These are phyloP conservation scores for Herpailurus yagouaroundi DNA, from an alignment of 2,113 vertebrate genomes.

Conservation along the genomic window DNA sequence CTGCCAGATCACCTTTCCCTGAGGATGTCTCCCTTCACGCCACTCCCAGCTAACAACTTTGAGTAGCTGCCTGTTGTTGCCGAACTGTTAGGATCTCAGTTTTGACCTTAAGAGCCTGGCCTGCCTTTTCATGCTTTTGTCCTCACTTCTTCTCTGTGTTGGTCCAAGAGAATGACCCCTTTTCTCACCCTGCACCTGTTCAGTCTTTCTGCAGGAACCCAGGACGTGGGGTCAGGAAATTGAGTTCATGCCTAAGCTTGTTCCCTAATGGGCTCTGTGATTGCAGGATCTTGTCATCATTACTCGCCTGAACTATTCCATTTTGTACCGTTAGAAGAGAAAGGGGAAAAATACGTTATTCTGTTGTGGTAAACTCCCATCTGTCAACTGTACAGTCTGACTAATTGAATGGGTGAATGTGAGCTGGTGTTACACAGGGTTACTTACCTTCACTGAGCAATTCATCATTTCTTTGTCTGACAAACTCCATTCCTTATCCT, in stretches of 20 bases:
- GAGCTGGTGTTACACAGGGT: not conserved
- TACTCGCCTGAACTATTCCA: not conserved
- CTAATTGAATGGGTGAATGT: not conserved
- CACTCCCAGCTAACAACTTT: not conserved
- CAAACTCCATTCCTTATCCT: not conserved
- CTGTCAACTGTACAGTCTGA: accelerated
- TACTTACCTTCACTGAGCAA: no score
- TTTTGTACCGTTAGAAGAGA: not conserved
- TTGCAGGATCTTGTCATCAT: not conserved
- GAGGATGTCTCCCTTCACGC: accelerated
- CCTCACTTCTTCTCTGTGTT: not conserved
- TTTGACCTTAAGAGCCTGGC: not conserved
- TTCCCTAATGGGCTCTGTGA: not conserved
- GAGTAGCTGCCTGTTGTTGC: not conserved
- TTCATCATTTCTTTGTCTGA: not conserved
- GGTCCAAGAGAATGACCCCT: not conserved
- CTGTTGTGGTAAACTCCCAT: not conserved
- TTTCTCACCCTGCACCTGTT: not conserved
- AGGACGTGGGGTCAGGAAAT: not conserved
- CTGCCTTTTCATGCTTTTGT: not conserved
- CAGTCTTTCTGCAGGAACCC: not conserved
- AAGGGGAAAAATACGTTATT: no score
- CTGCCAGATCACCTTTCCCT: not conserved
- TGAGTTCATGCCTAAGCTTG: not conserved
- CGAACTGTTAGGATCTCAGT: no score